phyloP scores from a whole-genome alignment of 2,888 invertebrate species.

The Lathronympha strigana region DNA sequence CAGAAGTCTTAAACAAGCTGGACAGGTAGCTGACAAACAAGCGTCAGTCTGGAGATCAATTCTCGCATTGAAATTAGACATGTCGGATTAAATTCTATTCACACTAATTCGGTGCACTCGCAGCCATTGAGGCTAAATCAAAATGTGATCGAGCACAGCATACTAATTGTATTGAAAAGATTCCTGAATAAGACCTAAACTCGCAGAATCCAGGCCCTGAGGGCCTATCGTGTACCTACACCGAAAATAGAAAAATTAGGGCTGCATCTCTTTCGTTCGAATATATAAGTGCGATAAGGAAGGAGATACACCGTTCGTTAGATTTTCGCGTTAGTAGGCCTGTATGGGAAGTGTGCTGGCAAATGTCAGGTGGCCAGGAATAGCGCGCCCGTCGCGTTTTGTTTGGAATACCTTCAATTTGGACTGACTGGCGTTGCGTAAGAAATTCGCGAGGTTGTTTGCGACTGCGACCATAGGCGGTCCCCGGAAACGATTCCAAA shows the following conservation, averaged over 20 bases:
- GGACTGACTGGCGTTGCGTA: conserved; percentile 31
- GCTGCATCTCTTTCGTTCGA: no score
- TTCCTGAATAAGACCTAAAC: background rate
- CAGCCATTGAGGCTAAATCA: background rate
- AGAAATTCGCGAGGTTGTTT: conserved; percentile 19
- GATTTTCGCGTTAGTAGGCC: no score
- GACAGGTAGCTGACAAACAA: background rate
- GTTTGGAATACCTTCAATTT: conserved; percentile 40
- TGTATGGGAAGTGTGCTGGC: conserved; percentile 40
- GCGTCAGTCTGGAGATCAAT: background rate
- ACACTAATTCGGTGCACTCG: background rate
- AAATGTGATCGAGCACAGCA: background rate
- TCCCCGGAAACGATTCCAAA: no score
- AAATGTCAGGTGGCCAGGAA: conserved; percentile 43
- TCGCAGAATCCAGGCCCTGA: background rate
- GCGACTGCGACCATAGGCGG: conserved; percentile 5
- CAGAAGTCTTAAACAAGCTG: no score
- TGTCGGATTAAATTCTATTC: background rate
- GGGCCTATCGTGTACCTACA: no score
- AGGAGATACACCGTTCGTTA: no score
- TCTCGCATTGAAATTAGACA: background rate
- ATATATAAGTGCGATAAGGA: no score
- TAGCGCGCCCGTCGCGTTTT: conserved; percentile 41
- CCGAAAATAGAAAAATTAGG: no score
- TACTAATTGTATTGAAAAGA: background rate